Evolutionary conservation across 2,113 vertebrate species (phyloP).

Genomic region (Embiotoca jacksoni): DNA sequence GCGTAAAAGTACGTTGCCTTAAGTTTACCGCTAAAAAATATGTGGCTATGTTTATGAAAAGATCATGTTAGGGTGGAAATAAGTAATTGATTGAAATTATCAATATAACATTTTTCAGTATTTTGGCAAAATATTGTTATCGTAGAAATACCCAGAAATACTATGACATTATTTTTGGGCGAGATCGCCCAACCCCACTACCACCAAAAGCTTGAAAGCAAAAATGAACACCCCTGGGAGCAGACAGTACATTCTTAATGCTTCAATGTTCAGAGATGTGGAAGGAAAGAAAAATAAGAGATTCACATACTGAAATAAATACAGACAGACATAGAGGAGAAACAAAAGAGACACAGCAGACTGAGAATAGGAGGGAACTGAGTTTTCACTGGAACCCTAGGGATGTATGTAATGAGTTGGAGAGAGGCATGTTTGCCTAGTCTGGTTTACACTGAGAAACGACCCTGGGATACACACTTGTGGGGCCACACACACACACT

Average conservation of each 20-base stretch:
- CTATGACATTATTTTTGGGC: too few relatives aligned
- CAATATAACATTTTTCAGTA: too few relatives aligned
- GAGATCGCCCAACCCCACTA: not conserved
- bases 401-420: constrained; percentile 67
- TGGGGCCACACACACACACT: constrained; percentile 11
- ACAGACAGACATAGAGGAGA: constrained; percentile 15
- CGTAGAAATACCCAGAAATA: too few relatives aligned
- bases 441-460: constrained; percentile 70
- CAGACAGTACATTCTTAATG: not conserved
- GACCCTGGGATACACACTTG: constrained; percentile 59
- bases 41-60: too few relatives aligned
- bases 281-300: constrained; percentile 17
- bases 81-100: too few relatives aligned
- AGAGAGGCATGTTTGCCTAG: constrained; percentile 65
- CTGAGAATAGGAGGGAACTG: constrained; percentile 25
- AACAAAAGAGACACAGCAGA: constrained; percentile 4
- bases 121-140: too few relatives aligned
- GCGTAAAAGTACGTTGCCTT: too few relatives aligned
- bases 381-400: constrained; percentile 59
- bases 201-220: constrained; percentile 2
- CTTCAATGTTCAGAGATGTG: constrained; percentile 12
- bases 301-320: constrained; percentile 30
- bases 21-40: too few relatives aligned
- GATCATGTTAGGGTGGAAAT: too few relatives aligned
- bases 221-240: constrained; percentile 12